Conservation (phyloP, 2,113 vertebrate species). For the Fukomys damarensis region DNA sequence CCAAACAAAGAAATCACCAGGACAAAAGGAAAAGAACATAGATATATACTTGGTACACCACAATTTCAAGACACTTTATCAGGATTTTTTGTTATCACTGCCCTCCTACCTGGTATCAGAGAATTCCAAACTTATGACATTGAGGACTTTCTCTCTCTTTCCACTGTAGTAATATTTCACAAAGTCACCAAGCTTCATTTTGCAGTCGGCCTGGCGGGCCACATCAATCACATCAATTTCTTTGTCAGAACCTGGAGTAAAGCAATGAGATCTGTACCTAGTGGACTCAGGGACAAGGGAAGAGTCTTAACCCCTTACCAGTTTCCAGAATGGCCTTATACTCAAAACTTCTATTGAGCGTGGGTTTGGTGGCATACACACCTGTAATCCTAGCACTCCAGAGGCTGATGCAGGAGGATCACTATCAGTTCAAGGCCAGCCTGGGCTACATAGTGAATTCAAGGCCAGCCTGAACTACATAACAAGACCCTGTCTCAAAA, state of each 20-base stretch:
- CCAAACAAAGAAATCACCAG: constrained; percentile 47
- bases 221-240: constrained; percentile 97
- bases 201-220: constrained; percentile 92
- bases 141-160: constrained; percentile 93
- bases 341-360: constrained; percentile 40
- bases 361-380: background rate
- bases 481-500: background rate
- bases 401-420: background rate
- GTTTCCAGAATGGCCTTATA: constrained; percentile 25
- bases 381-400: background rate
- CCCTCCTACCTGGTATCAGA: constrained; percentile 93
- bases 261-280: constrained; percentile 52
- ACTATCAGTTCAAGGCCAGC: background rate
- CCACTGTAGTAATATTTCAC: constrained; percentile 93
- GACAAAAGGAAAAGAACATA: constrained; percentile 28
- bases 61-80: constrained; percentile 20
- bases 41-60: constrained; percentile 43
- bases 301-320: background rate
- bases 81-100: constrained; percentile 47
- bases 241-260: constrained; percentile 90
- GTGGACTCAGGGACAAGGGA: background rate
- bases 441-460: background rate
- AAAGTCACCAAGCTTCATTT: constrained; percentile 95
- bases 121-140: constrained; percentile 96
- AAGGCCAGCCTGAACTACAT: background rate